Evolutionary conservation across 2,113 vertebrate species (phyloP), one percentile per base, ranked within the genome.

Genomic region (Synodontis membranacea): DNA sequence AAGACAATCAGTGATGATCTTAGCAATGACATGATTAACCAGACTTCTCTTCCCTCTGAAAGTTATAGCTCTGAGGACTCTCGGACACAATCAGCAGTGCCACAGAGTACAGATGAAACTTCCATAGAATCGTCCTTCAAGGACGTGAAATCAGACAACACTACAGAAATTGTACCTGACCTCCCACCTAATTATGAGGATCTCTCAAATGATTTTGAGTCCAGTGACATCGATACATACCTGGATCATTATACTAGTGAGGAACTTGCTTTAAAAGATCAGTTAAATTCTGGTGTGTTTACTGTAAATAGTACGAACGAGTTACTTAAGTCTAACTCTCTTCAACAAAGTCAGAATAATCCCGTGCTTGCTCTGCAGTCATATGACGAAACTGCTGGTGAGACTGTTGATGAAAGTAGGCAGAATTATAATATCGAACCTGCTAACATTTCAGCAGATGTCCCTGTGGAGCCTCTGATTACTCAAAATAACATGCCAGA

Each of bases 181-280:
- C 88, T 93, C 25, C 90, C 92, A 7, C 90, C 92, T 84, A 89
- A 92, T 72, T 89, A 91, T 0, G 92, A 93, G 3, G 91, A 93
- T 72, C 91, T 91, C 87, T 91, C 92, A 82, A 91, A 92, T 87
- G 93, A 91, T 56, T 91, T 92, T 86, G 93, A 91, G 58, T 82
- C 91, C 80, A 83, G 89, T n/a, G 54, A 90, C 2, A 83, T 91
- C 44, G 88, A 91, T 83, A 85, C 88, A 72, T 74, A 83, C 64
- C 68, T 85, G 39, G 88, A 88, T 31, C 89, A 92, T 74, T 46
- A 87, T 31, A 0, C 25, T 0, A 87, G 86, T 34, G 56, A 89
- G 39, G 88, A 91, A 48, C 52, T 86, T 25, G 80, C 88, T 84
- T 31, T 86, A 28, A 89, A 90, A 84, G 90, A 93, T 84, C 92